phyloP scores from a whole-genome alignment of 1,140 invertebrate species.

The Cherax destructor region DNA sequence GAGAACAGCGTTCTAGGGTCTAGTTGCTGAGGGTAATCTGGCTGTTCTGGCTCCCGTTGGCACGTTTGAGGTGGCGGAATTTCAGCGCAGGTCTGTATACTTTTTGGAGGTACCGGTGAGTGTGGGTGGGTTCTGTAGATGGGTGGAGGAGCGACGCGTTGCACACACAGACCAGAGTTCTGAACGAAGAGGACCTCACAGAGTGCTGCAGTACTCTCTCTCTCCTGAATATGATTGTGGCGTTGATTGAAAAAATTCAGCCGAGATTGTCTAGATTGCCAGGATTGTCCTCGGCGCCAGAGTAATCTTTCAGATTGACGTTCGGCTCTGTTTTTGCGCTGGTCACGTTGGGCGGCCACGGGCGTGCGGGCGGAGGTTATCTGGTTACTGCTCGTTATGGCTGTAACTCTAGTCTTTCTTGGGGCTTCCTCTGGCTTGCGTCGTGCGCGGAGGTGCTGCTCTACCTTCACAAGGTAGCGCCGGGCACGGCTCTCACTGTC shows the following conservation, averaged over 20 bases:
- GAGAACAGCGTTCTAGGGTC: conserved; percentile 12
- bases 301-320: neutral
- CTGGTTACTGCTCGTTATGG: conserved; percentile 27
- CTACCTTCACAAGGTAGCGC: conserved; percentile 42
- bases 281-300: too few species aligned
- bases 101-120: neutral
- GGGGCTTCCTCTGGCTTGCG: conserved; percentile 23
- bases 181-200: conserved; percentile 9
- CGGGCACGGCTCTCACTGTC: conserved; percentile 45
- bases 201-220: neutral
- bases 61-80: too few species aligned
- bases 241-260: too few species aligned
- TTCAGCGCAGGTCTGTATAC: neutral
- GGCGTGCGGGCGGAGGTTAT: conserved; percentile 15
- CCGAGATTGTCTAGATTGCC: too few species aligned
- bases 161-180: conserved; percentile 12
- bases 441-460: conserved; percentile 14
- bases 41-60: neutral
- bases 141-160: neutral
- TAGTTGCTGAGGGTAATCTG: neutral
- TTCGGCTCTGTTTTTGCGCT: neutral
- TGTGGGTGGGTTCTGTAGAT: neutral
- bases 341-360: conserved; percentile 51
- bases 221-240: neutral
- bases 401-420: neutral